phyloP scores from a whole-genome alignment of 53 echinoderm and acorn worm genomes.

The Mesocentrotus franciscanus region DNA sequence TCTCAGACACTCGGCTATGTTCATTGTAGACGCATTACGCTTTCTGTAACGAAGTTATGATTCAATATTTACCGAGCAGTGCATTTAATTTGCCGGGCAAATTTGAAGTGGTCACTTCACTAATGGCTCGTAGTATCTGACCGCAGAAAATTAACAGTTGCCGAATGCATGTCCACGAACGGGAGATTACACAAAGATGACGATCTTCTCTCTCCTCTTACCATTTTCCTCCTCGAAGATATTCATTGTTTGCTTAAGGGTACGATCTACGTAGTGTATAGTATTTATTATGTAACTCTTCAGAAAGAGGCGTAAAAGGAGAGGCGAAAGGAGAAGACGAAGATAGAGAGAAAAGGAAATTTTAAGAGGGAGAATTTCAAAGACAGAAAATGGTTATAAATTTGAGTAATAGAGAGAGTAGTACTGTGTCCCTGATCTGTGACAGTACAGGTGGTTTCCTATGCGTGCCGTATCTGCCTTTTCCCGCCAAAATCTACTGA shows the following conservation, averaged over 20 bases:
- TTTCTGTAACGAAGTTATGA: slow-evolving; percentile 62
- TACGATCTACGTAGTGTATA: neutral
- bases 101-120: slow-evolving; percentile 51
- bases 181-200: neutral
- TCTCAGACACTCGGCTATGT: slow-evolving; percentile 4
- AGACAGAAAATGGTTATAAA: neutral
- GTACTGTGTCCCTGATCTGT: neutral
- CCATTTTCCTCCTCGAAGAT: neutral
- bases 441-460: slow-evolving; percentile 4
- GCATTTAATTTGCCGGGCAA: slow-evolving; percentile 53
- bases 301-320: neutral
- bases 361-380: neutral
- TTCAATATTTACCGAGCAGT: slow-evolving; percentile 59
- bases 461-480: neutral
- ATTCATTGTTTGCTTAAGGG: neutral
- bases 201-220: neutral
- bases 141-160: slow-evolving; percentile 29
- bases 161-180: slow-evolving; percentile 3
- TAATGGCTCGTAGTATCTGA: slow-evolving; percentile 23
- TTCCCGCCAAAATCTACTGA: slow-evolving; percentile 39
- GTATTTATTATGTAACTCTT: neutral
- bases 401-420: neutral
- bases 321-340: neutral
- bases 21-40: slow-evolving; percentile 60
- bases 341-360: neutral